phyloP scores from a whole-genome alignment of 2,113 vertebrate species.

The Ageneiosus marmoratus region DNA sequence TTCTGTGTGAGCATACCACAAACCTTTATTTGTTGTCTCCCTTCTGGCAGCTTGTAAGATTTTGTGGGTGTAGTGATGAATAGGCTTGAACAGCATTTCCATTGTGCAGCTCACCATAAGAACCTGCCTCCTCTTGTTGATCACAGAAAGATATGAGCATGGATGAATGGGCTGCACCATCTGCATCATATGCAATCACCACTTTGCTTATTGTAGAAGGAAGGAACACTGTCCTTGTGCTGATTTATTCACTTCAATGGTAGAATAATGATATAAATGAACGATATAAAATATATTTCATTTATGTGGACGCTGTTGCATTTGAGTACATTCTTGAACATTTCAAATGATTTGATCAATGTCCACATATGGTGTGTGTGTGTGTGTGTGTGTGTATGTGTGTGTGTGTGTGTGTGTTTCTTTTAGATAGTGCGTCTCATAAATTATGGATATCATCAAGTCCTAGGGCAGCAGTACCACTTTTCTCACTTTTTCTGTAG shows the following conservation, averaged over 20 bases:
- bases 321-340: background rate
- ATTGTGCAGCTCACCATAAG: slow-evolving; percentile 16
- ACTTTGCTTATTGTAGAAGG: background rate
- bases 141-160: slow-evolving; percentile 25
- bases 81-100: slow-evolving; percentile 7
- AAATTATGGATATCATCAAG: slow-evolving; percentile 34
- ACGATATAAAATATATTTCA: no score
- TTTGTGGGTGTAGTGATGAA: slow-evolving; percentile 8
- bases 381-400: background rate
- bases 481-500: background rate
- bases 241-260: background rate
- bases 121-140: slow-evolving; percentile 24
- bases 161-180: slow-evolving; percentile 20
- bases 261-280: background rate
- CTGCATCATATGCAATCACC: slow-evolving; percentile 14
- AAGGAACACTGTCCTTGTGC: background rate
- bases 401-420: no score
- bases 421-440: background rate
- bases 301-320: background rate
- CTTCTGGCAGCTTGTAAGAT: slow-evolving; percentile 2
- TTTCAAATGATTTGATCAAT: background rate
- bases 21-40: slow-evolving; percentile 35
- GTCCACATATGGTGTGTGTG: background rate
- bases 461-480: background rate
- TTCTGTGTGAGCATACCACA: slow-evolving; percentile 41